phyloP scores from a whole-genome alignment of 2,888 invertebrate species.

The Athalia rosae region DNA sequence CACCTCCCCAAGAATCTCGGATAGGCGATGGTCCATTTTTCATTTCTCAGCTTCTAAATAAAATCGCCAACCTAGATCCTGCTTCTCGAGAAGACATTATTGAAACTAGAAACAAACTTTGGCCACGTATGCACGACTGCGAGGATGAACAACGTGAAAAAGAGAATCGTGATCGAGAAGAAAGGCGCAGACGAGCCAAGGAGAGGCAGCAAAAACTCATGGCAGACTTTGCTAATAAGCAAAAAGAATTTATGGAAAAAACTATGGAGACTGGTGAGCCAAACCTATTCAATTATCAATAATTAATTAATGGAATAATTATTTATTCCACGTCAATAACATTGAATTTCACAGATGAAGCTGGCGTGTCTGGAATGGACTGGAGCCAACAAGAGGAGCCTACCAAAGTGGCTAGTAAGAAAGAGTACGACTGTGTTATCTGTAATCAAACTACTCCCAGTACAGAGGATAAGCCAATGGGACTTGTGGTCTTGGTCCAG shows the following conservation, averaged over 20 bases:
- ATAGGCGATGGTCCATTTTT: constrained; percentile 93
- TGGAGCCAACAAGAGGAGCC: constrained; percentile 78
- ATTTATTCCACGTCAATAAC: constrained; percentile 24
- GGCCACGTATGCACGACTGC: constrained; percentile 83
- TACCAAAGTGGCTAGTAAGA: constrained; percentile 76
- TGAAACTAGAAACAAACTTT: constrained; percentile 83
- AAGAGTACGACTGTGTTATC: constrained; percentile 95
- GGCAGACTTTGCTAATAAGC: constrained; percentile 93
- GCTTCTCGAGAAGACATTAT: constrained; percentile 82
- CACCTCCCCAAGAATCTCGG: constrained; percentile 66
- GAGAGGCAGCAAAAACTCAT: constrained; percentile 94
- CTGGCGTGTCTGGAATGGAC: constrained; percentile 76
- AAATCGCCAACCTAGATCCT: constrained; percentile 83
- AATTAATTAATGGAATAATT: no score
- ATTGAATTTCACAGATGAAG: constrained; percentile 68
- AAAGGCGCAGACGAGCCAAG: constrained; percentile 87
- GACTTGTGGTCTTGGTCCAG: constrained; percentile 90
- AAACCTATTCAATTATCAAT: constrained; percentile 23
- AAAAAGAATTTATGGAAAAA: constrained; percentile 92
- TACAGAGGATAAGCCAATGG: constrained; percentile 88
- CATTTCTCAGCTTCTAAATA: constrained; percentile 86
- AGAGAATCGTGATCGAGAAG: constrained; percentile 86
- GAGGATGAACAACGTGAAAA: constrained; percentile 84
- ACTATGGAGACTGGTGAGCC: constrained; percentile 79
- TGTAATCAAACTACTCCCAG: constrained; percentile 94